Percentiles rank a stretch among this genome's conserved stretches.
These are phyloP conservation scores for Scaptomyza cyrtandrae DNA, from an alignment of 2,888 invertebrate species.

Conservation along the genomic window DNA sequence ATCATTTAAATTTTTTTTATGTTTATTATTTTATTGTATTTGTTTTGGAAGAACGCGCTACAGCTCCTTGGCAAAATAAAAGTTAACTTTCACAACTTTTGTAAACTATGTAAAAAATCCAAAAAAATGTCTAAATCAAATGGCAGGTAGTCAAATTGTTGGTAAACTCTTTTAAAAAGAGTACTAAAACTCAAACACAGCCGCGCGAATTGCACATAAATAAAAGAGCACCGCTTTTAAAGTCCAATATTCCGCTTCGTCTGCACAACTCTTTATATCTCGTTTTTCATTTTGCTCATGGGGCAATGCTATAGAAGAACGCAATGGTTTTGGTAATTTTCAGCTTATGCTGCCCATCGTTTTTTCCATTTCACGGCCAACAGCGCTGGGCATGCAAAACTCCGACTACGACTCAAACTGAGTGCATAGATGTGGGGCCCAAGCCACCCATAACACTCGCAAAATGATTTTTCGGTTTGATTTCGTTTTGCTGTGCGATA, in stretches of 20 bases:
- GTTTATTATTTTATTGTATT: not conserved
- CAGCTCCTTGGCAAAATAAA: not conserved
- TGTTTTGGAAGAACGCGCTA: not conserved
- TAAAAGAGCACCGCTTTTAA: constrained; percentile 32
- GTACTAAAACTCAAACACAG: not conserved
- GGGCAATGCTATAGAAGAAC: constrained; percentile 12
- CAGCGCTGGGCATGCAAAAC: constrained; percentile 51
- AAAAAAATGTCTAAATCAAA: too few species aligned
- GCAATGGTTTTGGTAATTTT: constrained; percentile 56
- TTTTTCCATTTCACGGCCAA: constrained; percentile 73
- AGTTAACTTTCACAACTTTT: not conserved
- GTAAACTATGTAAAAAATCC: too few species aligned
- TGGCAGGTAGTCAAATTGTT: not conserved
- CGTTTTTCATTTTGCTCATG: constrained; percentile 29
- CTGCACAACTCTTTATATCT: constrained; percentile 39
- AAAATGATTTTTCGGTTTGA: constrained; percentile 67
- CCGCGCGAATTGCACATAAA: constrained; percentile 20
- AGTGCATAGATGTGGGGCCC: constrained; percentile 17
- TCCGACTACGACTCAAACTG: constrained; percentile 35
- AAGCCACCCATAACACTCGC: constrained; percentile 52
- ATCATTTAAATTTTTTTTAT: not conserved
- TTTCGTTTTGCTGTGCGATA: constrained; percentile 43
- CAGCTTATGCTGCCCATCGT: constrained; percentile 63
- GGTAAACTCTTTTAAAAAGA: not conserved
- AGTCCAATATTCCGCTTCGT: constrained; percentile 47